These are phyloP conservation scores for Mormyrops boulengeri DNA, from an alignment of 2,797 vertebrate species.

Conservation along the genomic window DNA sequence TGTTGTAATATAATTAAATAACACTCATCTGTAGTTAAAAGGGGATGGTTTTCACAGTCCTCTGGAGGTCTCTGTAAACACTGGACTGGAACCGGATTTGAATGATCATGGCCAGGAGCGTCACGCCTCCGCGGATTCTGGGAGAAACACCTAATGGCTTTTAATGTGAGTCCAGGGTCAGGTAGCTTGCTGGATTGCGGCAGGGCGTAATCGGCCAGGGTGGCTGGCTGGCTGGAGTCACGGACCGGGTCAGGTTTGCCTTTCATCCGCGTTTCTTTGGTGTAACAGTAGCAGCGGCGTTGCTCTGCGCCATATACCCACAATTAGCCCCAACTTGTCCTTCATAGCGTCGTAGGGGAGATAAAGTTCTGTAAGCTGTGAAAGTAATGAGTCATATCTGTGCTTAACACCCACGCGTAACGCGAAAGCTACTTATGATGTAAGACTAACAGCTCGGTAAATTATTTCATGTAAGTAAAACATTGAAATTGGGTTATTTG, in stretches of 20 bases:
- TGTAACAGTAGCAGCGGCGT: background rate
- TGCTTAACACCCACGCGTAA: background rate
- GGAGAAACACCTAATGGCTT: background rate
- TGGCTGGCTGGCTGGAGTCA: background rate
- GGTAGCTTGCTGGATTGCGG: background rate
- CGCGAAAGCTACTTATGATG: background rate
- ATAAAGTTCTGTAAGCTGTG: background rate
- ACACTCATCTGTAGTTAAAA: background rate
- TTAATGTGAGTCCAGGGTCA: background rate
- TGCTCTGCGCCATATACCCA: background rate
- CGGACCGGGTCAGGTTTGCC: background rate
- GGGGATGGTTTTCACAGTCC: background rate
- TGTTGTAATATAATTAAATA: slow-evolving; percentile 3
- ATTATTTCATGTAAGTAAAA: slow-evolving; percentile 1
- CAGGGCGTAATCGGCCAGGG: background rate
- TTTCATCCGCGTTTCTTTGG: background rate
- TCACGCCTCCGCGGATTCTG: background rate
- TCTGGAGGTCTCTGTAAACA: background rate
- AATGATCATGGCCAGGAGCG: background rate
- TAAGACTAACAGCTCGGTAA: background rate
- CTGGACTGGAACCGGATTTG: background rate
- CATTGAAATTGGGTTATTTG: background rate
- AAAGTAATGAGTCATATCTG: background rate
- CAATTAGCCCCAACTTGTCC: background rate
- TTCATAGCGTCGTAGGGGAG: background rate